Conservation (phyloP, 1,140 invertebrate genomes). For the Agraylea sexmaculata region DNA sequence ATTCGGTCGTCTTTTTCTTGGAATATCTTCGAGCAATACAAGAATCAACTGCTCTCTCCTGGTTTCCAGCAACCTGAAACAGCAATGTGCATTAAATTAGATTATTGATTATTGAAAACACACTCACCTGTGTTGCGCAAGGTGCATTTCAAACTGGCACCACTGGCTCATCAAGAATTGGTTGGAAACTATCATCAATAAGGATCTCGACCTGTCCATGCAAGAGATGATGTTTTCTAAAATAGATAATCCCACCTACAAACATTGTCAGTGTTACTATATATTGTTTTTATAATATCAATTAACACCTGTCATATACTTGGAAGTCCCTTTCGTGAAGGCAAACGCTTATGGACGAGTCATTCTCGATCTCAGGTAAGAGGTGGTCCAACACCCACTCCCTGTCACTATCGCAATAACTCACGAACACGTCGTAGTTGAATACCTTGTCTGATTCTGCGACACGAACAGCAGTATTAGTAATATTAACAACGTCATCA, state of each 20-base stretch:
- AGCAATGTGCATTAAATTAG: background rate
- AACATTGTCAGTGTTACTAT: background rate
- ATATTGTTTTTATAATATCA: background rate
- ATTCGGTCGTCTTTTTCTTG: slow-evolving; percentile 41
- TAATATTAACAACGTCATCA: background rate
- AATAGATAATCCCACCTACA: slow-evolving; percentile 45
- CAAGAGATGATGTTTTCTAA: slow-evolving; percentile 52
- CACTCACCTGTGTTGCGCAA: slow-evolving; percentile 46
- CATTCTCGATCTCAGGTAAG: slow-evolving; percentile 44
- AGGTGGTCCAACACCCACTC: slow-evolving; percentile 46
- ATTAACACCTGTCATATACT: slow-evolving; percentile 24
- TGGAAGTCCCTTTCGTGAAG: slow-evolving; percentile 53
- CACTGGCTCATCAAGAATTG: slow-evolving; percentile 48
- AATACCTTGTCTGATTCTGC: slow-evolving; percentile 21
- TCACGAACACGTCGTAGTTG: slow-evolving; percentile 50
- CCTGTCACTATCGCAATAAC: slow-evolving; percentile 48
- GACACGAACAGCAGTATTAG: slow-evolving; percentile 2
- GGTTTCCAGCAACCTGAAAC: slow-evolving; percentile 43
- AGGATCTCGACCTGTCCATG: slow-evolving; percentile 46
- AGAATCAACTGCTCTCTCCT: slow-evolving; percentile 46
- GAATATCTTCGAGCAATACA: slow-evolving; percentile 50
- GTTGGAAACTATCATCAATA: slow-evolving; percentile 46
- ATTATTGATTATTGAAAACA: background rate
- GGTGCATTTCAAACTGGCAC: slow-evolving; percentile 55
- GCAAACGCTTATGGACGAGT: slow-evolving; percentile 43